Conservation (phyloP, 2,888 invertebrate species). For the Onchidella celtica region DNA sequence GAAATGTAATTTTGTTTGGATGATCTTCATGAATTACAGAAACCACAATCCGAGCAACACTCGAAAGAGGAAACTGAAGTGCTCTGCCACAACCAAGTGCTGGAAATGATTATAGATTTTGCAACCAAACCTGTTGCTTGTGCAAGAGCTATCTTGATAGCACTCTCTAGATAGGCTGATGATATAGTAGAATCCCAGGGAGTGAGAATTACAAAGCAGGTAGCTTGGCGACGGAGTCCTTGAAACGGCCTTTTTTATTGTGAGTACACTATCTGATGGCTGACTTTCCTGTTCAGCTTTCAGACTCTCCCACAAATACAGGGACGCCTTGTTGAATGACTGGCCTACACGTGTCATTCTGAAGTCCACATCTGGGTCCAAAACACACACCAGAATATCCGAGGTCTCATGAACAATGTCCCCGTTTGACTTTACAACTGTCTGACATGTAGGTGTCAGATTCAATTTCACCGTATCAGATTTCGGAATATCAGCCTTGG, state of each 20-base stretch:
- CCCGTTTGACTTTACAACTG: conserved; percentile 34
- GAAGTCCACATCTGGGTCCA: conserved; percentile 33
- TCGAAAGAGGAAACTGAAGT: conserved; percentile 9
- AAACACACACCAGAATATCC: conserved; percentile 44
- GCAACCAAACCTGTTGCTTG: background rate
- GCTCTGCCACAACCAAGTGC: conserved; percentile 37
- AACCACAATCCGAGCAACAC: conserved; percentile 15
- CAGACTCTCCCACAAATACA: background rate
- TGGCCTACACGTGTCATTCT: conserved; percentile 40
- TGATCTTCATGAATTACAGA: background rate
- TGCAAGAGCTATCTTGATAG: background rate
- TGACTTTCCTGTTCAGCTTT: background rate
- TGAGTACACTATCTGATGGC: conserved; percentile 1
- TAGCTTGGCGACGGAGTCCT: conserved; percentile 22
- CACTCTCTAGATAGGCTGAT: background rate
- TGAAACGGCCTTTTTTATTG: background rate
- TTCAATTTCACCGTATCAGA: background rate
- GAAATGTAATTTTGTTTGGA: conserved; percentile 21
- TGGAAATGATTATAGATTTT: conserved; percentile 33
- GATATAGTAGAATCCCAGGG: conserved; percentile 22
- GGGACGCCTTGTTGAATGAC: conserved; percentile 36
- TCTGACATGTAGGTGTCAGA: conserved; percentile 9
- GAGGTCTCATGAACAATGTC: conserved; percentile 21
- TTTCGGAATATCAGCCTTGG: background rate
- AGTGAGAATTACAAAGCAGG: conserved; percentile 18